Evolutionary conservation across 2,797 vertebrate species (phyloP).

Genomic region (Oreortyx pictus): DNA sequence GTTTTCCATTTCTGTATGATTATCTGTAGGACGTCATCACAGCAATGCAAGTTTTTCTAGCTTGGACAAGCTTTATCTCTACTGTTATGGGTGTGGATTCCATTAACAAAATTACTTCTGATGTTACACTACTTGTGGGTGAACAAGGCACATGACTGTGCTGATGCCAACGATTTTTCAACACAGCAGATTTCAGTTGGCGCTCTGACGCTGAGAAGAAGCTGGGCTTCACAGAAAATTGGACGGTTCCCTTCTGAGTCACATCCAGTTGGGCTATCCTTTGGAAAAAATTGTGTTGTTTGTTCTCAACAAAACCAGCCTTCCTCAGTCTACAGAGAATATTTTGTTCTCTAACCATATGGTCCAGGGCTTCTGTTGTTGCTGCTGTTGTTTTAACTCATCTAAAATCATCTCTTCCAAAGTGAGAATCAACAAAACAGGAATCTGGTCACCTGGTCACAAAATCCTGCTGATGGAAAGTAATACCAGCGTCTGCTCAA

Average conservation of each 20-base stretch:
- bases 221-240: conserved; percentile 5
- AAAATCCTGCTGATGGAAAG: conserved; percentile 45
- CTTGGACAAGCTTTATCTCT: conserved; percentile 9
- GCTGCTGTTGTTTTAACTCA: background rate
- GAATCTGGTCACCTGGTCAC: conserved; percentile 70
- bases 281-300: background rate
- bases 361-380: conserved; percentile 49
- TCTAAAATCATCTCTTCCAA: conserved; percentile 34
- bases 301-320: conserved; percentile 25
- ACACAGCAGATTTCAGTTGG: conserved; percentile 29
- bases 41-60: background rate
- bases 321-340: conserved; percentile 2
- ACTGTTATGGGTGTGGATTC: background rate
- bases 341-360: conserved; percentile 40
- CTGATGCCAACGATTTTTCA: conserved; percentile 7
- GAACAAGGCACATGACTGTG: background rate
- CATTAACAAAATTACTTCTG: background rate
- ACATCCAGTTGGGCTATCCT: conserved; percentile 19
- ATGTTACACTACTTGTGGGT: background rate
- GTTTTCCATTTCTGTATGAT: background rate
- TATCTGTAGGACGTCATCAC: background rate
- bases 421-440: conserved; percentile 52
- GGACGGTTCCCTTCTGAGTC: conserved; percentile 32
- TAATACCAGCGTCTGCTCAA: conserved; percentile 45
- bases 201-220: background rate